These are phyloP conservation scores for Bombus difficillimus DNA, from an alignment of 1,140 invertebrate species.

Conservation along the genomic window DNA sequence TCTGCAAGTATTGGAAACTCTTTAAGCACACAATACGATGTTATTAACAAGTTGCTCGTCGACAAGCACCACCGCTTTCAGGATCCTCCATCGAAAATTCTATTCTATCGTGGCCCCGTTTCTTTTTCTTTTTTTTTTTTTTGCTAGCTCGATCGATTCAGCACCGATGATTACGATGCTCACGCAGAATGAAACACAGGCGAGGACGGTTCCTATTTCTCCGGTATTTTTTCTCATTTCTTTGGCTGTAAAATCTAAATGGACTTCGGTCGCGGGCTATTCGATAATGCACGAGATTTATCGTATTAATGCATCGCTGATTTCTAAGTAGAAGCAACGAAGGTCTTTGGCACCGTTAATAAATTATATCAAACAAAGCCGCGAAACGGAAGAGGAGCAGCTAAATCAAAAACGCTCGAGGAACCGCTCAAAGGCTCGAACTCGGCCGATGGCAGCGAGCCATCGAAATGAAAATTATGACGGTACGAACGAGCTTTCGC, in stretches of 20 bases:
- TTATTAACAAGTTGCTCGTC: conserved; percentile 14
- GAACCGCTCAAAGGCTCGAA: background rate
- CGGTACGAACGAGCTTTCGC: background rate
- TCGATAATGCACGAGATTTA: conserved; percentile 26
- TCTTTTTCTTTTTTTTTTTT: background rate
- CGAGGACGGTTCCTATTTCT: background rate
- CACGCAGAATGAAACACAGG: background rate
- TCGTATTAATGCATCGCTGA: conserved; percentile 31
- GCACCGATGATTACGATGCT: conserved; percentile 7
- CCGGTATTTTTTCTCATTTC: background rate
- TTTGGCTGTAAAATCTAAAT: background rate
- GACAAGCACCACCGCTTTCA: no score
- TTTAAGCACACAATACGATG: conserved; percentile 28
- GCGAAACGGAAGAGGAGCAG: conserved; percentile 30
- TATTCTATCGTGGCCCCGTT: background rate
- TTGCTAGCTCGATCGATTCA: conserved; percentile 4
- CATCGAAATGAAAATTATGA: conserved; percentile 35
- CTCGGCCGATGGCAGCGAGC: conserved; percentile 15
- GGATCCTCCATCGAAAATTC: conserved; percentile 9
- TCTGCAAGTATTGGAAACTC: conserved; percentile 25
- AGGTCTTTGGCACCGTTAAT: background rate
- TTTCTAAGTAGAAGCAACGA: background rate
- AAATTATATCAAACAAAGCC: conserved; percentile 33
- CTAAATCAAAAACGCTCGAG: conserved; percentile 43
- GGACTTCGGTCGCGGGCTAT: background rate